A percentile compares a stretch with the other conserved stretches of the same genome.
Conservation (phyloP, 2,888 invertebrate genomes). For the Andrena fulva region DNA sequence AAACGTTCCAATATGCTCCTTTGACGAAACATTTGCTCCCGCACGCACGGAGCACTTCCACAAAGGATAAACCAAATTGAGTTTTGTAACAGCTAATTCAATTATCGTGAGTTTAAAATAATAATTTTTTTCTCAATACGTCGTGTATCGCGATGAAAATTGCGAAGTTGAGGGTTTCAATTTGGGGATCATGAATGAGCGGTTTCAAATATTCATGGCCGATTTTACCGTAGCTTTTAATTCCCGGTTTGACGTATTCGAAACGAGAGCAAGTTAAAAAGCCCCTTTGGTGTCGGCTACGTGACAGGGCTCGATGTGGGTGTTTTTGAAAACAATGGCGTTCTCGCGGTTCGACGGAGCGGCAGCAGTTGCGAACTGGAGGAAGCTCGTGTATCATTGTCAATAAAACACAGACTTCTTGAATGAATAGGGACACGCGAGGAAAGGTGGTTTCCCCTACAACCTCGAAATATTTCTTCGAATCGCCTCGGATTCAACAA, state of each 20-base stretch:
- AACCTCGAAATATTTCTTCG: no score
- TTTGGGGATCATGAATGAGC: background rate
- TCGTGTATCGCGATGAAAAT: background rate
- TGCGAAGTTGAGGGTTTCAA: background rate
- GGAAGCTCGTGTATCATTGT: background rate
- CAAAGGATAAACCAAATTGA: background rate
- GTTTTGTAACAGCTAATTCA: background rate
- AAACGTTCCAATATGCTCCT: background rate
- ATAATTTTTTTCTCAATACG: background rate
- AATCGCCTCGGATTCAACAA: no score
- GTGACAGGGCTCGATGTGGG: background rate
- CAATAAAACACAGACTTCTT: background rate
- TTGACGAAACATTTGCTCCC: constrained; percentile 6
- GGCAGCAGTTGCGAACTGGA: background rate
- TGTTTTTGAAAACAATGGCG: background rate
- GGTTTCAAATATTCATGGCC: background rate
- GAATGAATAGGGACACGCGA: background rate
- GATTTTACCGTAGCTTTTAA: background rate
- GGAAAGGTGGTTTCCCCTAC: background rate
- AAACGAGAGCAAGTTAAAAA: background rate
- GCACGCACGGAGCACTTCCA: background rate
- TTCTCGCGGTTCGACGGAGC: background rate
- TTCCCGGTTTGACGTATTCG: background rate
- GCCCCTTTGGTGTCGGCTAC: background rate
- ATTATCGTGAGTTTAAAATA: background rate